Evolutionary conservation across 2,113 vertebrate species (phyloP).

Genomic region (Piprites chloris): DNA sequence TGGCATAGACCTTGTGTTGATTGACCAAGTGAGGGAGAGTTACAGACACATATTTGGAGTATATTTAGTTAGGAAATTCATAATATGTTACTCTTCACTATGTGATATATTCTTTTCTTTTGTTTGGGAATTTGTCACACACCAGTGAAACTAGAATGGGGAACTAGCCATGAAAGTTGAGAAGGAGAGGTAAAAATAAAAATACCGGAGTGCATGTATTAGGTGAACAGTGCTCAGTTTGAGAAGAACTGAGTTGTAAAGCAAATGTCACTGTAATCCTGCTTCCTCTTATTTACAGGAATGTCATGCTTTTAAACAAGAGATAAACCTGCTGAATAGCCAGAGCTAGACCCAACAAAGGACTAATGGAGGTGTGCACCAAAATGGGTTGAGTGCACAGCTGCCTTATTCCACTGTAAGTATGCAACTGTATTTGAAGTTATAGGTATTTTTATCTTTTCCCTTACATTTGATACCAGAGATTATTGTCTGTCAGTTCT

Average conservation of each 20-base stretch:
- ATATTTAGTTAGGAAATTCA: not conserved
- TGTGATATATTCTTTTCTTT: not conserved
- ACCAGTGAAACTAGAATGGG: not conserved
- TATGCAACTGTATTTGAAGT: not conserved
- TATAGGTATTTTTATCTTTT: not conserved
- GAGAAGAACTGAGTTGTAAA: not conserved
- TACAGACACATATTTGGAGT: not conserved
- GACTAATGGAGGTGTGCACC: not conserved
- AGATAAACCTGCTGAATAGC: not conserved
- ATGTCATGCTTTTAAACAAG: not conserved
- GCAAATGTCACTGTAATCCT: not conserved
- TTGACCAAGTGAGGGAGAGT: not conserved
- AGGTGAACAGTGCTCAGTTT: not conserved
- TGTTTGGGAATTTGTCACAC: not conserved
- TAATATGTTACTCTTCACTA: not conserved
- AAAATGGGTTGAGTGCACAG: constrained; percentile 40
- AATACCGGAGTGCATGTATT: not conserved
- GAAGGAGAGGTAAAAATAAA: not conserved
- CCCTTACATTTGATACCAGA: not conserved
- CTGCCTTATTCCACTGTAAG: not conserved
- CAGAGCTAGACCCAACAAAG: not conserved
- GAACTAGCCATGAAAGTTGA: not conserved
- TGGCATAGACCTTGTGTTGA: not conserved
- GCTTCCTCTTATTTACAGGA: constrained; percentile 23
- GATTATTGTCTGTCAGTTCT: not conserved